Conservation (phyloP, 1,140 invertebrate species). For the Lucilia sericata region DNA sequence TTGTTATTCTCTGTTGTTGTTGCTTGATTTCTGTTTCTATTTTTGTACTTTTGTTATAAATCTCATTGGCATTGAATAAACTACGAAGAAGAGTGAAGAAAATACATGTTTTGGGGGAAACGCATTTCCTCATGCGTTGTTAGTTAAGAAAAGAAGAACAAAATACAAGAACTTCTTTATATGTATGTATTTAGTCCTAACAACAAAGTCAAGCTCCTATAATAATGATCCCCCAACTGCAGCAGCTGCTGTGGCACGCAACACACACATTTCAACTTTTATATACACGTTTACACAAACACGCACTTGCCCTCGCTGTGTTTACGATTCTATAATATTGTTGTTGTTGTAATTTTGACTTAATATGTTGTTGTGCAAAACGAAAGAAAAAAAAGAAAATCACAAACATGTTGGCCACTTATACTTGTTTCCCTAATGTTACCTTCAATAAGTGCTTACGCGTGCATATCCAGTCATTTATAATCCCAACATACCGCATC, state of each 20-base stretch:
- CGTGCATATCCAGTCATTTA: conserved; percentile 26
- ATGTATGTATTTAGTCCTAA: not conserved
- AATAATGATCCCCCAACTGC: conserved; percentile 3
- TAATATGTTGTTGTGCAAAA: not conserved
- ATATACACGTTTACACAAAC: not conserved
- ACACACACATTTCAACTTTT: not conserved
- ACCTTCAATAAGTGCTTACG: conserved; percentile 23
- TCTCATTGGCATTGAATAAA: conserved; percentile 19
- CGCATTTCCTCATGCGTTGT: conserved; percentile 37
- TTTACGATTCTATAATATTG: not conserved
- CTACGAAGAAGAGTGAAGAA: not conserved
- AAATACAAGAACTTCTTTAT: not conserved
- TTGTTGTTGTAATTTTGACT: not conserved
- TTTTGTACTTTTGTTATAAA: conserved; percentile 30
- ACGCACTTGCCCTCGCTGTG: not conserved
- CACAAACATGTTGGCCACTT: conserved; percentile 15
- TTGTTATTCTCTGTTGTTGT: conserved; percentile 4
- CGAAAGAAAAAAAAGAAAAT: not conserved
- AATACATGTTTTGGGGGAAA: conserved; percentile 30
- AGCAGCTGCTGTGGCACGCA: conserved; percentile 6
- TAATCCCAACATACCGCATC: not conserved
- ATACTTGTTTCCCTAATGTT: conserved; percentile 29
- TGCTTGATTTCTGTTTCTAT: conserved; percentile 24
- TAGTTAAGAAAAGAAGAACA: not conserved
- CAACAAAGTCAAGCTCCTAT: not conserved